Evolutionary conservation across 2,113 vertebrate genomes (phyloP).

Genomic region (Otocyon megalotis): DNA sequence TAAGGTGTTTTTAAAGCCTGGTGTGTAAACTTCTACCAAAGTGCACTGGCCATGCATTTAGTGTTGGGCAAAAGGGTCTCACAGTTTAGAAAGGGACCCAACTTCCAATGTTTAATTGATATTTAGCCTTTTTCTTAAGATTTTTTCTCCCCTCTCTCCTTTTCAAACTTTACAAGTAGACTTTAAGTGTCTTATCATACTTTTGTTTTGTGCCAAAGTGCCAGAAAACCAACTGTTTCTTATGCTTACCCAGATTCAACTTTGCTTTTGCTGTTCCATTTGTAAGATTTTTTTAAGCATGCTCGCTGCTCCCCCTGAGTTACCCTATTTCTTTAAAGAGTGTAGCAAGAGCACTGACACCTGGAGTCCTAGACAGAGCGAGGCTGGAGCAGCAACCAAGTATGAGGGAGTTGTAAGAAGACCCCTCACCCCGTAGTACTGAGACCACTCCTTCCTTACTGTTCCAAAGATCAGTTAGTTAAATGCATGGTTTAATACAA

Average conservation of each 20-base stretch:
- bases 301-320: background rate
- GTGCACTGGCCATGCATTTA: accelerated
- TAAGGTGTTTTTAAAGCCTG: background rate
- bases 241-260: background rate
- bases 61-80: background rate
- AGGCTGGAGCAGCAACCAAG: background rate
- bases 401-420: background rate
- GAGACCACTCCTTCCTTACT: background rate
- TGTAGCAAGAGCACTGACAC: background rate
- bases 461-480: background rate
- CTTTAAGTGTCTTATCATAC: background rate
- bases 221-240: conserved; percentile 9
- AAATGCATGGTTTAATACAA: background rate
- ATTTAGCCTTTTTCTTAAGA: background rate
- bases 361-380: background rate
- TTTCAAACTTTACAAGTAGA: background rate
- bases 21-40: background rate
- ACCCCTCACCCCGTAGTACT: accelerated
- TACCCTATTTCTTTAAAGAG: background rate
- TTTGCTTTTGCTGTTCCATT: background rate
- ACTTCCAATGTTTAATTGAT: background rate
- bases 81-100: background rate
- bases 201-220: background rate
- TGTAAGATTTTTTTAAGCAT: background rate
- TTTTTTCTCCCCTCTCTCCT: background rate